Conservation (phyloP, 2,888 invertebrate genomes). For the Chorisops tibialis region DNA sequence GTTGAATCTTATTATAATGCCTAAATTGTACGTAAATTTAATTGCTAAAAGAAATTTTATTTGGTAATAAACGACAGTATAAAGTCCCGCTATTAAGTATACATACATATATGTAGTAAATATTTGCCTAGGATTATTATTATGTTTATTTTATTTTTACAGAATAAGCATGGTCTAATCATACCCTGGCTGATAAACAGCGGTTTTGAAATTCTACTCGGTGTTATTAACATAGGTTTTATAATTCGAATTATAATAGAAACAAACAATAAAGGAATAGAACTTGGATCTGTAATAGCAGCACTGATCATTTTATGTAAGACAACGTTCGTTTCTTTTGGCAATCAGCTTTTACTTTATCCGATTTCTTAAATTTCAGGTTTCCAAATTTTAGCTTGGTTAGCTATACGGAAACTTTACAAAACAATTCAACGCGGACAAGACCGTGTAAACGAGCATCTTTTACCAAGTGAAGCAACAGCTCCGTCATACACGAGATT, state of each 20-base stretch:
- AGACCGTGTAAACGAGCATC: neutral
- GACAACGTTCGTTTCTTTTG: no score
- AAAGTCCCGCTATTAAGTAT: no score
- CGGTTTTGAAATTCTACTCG: neutral
- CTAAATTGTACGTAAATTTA: no score
- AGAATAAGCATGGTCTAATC: conserved; percentile 21
- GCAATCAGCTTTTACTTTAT: neutral
- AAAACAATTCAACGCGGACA: neutral
- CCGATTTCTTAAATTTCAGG: neutral
- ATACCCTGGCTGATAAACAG: conserved; percentile 21
- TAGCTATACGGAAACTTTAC: conserved; percentile 17
- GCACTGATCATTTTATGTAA: no score
- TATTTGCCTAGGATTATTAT: no score
- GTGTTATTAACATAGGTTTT: neutral
- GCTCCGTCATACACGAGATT: neutral
- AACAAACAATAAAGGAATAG: no score
- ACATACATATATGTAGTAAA: no score
- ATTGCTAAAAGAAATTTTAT: no score
- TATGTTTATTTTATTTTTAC: neutral
- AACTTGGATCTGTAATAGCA: no score
- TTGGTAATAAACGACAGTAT: no score
- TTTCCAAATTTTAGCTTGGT: conserved; percentile 18
- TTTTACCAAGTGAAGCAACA: neutral
- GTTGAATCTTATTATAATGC: no score
- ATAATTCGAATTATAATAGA: no score